Evolutionary conservation across 2,113 vertebrate species (phyloP).

Genomic region (Mustela nigripes): DNA sequence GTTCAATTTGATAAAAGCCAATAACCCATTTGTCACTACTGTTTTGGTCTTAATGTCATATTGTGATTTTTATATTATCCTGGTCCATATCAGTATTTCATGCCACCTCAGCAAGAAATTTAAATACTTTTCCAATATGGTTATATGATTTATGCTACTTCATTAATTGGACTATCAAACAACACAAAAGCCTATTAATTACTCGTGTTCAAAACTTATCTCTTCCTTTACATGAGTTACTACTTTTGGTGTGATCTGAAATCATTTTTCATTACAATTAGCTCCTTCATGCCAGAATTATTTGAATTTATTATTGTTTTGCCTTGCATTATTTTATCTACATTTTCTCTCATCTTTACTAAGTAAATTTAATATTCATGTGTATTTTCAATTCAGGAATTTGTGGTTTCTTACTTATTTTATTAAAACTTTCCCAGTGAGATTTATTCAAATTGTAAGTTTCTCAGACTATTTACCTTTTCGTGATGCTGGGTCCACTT

Average conservation of each 20-base stretch:
- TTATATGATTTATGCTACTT: slow-evolving; percentile 29
- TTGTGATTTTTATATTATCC: background rate
- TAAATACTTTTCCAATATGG: slow-evolving; percentile 21
- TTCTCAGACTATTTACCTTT: background rate
- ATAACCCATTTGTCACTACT: background rate
- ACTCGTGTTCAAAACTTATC: slow-evolving; percentile 32
- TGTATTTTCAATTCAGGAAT: background rate
- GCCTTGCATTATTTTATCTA: background rate
- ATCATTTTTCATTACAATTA: slow-evolving; percentile 67
- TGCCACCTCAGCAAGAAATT: background rate
- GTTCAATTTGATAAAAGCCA: background rate
- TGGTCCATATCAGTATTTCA: background rate
- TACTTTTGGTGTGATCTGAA: background rate
- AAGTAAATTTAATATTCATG: background rate
- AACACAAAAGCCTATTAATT: slow-evolving; percentile 38
- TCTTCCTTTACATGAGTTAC: slow-evolving; percentile 37
- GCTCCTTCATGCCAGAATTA: background rate
- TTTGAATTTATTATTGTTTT: slow-evolving; percentile 48
- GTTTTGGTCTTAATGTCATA: background rate
- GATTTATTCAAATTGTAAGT: background rate
- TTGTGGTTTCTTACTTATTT: background rate
- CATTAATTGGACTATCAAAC: slow-evolving; percentile 51
- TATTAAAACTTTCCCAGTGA: background rate
- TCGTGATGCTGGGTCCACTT: no score
- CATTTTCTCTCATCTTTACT: background rate